A percentile compares a stretch with the other conserved stretches of the same genome.
phyloP scores from a whole-genome alignment of 2,888 invertebrate genomes.

The Perizoma affinitatum region DNA sequence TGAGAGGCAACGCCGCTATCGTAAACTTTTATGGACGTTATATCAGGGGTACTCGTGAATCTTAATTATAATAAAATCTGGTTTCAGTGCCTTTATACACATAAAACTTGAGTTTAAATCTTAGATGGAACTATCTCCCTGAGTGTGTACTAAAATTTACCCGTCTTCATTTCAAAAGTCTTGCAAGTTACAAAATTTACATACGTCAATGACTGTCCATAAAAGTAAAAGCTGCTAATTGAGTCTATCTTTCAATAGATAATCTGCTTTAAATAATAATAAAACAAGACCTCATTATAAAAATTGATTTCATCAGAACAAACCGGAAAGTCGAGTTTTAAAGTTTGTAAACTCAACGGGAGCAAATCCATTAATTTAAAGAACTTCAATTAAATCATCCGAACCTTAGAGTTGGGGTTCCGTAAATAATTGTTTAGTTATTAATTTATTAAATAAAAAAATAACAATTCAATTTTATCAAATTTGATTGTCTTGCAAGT shows the following conservation, averaged over 20 bases:
- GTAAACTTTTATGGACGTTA: conserved; percentile 46
- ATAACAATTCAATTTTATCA: conserved; percentile 45
- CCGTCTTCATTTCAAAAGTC: conserved; percentile 28
- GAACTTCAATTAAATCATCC: conserved; percentile 75
- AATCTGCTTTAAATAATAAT: conserved; percentile 23
- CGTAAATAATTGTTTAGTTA: conserved; percentile 58
- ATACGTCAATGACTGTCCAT: conserved; percentile 18
- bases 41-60: conserved; percentile 45
- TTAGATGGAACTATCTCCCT: conserved; percentile 39
- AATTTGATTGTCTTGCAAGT: conserved; percentile 40
- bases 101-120: conserved; percentile 45
- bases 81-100: conserved; percentile 43
- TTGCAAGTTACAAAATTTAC: conserved; percentile 23
- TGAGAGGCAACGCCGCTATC: conserved; percentile 41
- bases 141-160: conserved; percentile 39
- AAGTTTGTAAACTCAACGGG: conserved; percentile 60
- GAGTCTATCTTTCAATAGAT: conserved; percentile 23
- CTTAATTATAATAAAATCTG: conserved; percentile 47
- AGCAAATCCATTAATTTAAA: conserved; percentile 74
- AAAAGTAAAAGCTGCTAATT: conserved; percentile 14
- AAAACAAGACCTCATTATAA: conserved; percentile 52
- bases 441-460: conserved; percentile 49
- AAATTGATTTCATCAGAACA: conserved; percentile 73
- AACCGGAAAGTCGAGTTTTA: conserved; percentile 70
- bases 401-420: conserved; percentile 58